These are phyloP conservation scores for Eremophila alpestris DNA, from an alignment of 2,797 vertebrate species.

Conservation along the genomic window DNA sequence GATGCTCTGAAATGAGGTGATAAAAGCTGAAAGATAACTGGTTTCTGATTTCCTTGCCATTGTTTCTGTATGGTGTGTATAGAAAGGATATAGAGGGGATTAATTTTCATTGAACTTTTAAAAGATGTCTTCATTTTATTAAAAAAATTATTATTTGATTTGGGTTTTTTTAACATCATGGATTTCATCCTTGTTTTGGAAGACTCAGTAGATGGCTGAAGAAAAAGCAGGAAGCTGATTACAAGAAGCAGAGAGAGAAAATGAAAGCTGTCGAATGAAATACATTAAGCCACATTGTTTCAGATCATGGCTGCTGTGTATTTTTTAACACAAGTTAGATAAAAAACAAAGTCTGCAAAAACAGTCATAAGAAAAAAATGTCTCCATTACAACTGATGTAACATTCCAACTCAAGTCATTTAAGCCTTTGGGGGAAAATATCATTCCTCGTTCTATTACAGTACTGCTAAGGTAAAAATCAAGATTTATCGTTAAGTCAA, in stretches of 20 bases:
- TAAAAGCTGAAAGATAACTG: not conserved
- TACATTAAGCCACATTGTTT: not conserved
- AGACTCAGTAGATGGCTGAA: not conserved
- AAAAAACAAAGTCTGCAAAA: not conserved
- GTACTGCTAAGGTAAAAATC: not conserved
- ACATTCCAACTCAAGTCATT: not conserved
- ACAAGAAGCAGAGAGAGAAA: not conserved
- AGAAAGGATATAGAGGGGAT: not conserved
- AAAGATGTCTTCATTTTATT: not conserved
- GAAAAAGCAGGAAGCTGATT: not conserved
- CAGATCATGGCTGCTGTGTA: not conserved
- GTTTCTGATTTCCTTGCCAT: not conserved
- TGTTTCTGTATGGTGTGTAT: not conserved
- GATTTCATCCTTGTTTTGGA: not conserved
- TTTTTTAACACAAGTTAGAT: slow-evolving; percentile 8
- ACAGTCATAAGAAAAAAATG: not conserved
- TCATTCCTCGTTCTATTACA: not conserved
- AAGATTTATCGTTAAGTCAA: not conserved
- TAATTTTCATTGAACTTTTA: not conserved
- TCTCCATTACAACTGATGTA: not conserved
- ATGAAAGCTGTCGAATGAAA: not conserved
- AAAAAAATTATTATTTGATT: not conserved
- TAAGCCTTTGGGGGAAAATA: not conserved
- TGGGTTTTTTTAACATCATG: not conserved
- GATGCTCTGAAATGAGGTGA: not conserved